Base-by-base conservation (phyloP, 2,888 invertebrate species). In the Lumbricus terrestris region DNA sequence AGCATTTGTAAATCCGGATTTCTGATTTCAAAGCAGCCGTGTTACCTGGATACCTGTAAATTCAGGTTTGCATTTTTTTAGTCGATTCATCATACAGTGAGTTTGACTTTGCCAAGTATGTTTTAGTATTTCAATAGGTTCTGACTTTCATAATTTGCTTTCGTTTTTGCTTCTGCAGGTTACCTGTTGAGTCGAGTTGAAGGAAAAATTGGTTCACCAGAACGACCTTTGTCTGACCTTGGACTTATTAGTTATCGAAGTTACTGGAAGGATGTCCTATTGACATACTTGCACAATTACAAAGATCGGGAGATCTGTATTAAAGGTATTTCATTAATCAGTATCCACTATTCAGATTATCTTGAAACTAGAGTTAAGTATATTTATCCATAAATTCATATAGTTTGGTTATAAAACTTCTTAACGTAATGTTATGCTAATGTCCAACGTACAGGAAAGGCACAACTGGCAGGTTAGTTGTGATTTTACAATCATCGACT, bases 161-260 rank as follows among this genome's bases (percentile, higher is more conserved):
- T n/a, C n/a, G n/a, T n/a, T 11, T 69, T 69, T 69, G 69, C 69
- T 89, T 47, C n/a, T 89, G 34, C 96, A 99, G 99, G 99, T 96
- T 99, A 99, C 95, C 96, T 99, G 91, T 96, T 99, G 94, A 99
- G 99, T 91, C 96, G 98, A 94, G 97, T 97, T 85, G 99, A 99
- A 95, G 97, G 97, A 92, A 99, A 99, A 96, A 97, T 99, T 90
- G 99, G 99, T n/a, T 99, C 99, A 1, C 99, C 99, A 0, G 99
- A 99, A 95, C 98, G 99, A 93, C 99, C 99, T 0, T 96, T 99
- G 82, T 99, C 99, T 89, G 99, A 99, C 95, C 96, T 99, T 91
- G 99, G 99, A 29, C 96, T 99, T 90, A 97, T 99, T 94, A 98
- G 98, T 34, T 99, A 99, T 96, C 96, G 99, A 42, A 98, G 98